These are phyloP conservation scores for Cladopsammia gracilis DNA, from an alignment of 64 coral and sea anemone genomes.

Conservation along the genomic window DNA sequence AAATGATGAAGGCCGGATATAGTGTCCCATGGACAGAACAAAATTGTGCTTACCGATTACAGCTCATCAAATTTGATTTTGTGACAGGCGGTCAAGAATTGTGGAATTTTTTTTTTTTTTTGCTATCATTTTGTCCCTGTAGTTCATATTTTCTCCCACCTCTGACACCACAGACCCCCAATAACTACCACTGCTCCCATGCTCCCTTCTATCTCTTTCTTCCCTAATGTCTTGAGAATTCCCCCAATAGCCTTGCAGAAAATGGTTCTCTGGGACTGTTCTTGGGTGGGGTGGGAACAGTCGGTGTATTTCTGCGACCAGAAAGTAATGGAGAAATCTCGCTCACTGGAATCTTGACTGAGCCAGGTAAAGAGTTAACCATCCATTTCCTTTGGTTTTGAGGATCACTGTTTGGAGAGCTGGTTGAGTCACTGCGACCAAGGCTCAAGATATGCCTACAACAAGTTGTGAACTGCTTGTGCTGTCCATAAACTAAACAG, in stretches of 20 bases:
- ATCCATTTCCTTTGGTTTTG: neutral
- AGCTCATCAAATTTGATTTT: no score
- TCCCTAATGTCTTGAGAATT: no score
- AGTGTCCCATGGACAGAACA: no score
- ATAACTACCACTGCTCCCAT: no score
- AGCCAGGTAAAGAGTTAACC: neutral
- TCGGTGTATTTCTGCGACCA: neutral
- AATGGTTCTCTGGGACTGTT: neutral
- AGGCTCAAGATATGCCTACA: neutral
- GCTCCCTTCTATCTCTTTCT: no score
- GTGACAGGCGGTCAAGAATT: no score
- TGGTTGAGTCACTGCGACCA: neutral
- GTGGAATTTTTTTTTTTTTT: no score
- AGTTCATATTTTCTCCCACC: no score
- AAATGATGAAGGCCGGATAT: no score
- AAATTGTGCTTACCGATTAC: no score
- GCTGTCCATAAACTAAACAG: conserved; percentile 88
- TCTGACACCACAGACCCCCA: no score
- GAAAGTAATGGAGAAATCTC: conserved; percentile 34
- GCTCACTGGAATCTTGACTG: conserved; percentile 20
- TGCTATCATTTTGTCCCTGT: no score
- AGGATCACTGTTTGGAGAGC: neutral
- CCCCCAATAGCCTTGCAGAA: neutral
- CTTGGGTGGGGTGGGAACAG: neutral
- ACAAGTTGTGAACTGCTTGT: conserved; percentile 34